Conservation (phyloP, 2,113 vertebrate genomes). For the Edolisoma coerulescens region DNA sequence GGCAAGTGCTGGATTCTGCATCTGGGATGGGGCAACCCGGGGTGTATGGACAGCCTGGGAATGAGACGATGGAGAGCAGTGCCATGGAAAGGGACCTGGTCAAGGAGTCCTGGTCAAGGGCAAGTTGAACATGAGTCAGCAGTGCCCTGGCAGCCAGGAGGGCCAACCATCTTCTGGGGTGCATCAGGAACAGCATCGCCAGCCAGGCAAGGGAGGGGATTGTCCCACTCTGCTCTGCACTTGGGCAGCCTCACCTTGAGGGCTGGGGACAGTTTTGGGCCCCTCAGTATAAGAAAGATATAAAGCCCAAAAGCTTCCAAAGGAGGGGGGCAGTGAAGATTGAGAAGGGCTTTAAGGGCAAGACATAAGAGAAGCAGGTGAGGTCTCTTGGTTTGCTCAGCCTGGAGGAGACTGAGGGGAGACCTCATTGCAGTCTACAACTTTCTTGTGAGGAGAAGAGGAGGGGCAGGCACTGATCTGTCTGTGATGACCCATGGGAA, state of each 20-base stretch:
- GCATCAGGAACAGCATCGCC: not conserved
- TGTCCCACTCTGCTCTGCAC: not conserved
- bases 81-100: not conserved
- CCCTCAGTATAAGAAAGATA: not conserved
- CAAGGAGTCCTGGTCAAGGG: not conserved
- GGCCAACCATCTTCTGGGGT: rapidly evolving
- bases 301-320: not conserved
- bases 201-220: rapidly evolving
- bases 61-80: not conserved
- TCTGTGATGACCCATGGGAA: not conserved
- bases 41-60: not conserved
- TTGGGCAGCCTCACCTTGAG: rapidly evolving
- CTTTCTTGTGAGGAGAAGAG: not conserved
- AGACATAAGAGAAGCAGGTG: rapidly evolving
- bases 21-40: not conserved
- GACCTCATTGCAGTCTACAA: not conserved
- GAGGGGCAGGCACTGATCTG: not conserved
- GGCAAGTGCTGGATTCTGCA: not conserved
- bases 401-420: not conserved
- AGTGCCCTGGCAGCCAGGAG: not conserved
- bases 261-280: not conserved
- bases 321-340: not conserved
- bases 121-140: rapidly evolving
- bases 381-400: not conserved
- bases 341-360: not conserved